phyloP scores from a whole-genome alignment of 2,797 vertebrate species.

The Hirundo rustica region DNA sequence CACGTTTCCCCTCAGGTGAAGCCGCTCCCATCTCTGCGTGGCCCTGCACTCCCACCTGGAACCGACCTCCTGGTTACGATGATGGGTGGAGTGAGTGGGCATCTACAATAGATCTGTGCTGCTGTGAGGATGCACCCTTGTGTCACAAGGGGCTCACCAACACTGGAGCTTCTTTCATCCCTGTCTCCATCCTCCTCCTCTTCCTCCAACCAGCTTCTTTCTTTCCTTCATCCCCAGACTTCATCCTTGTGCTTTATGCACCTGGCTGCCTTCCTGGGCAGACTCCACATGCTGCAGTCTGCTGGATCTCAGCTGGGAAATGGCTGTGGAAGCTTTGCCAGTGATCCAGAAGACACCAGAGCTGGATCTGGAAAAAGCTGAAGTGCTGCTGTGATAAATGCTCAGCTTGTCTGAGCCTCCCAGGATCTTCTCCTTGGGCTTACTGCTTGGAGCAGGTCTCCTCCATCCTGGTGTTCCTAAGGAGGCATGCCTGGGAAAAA shows the following conservation, averaged over 20 bases:
- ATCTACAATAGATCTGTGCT: background rate
- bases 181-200: slow-evolving; percentile 6
- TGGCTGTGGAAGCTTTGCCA: background rate
- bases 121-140: slow-evolving; percentile 27
- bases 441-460: background rate
- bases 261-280: background rate
- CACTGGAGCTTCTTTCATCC: slow-evolving; percentile 39
- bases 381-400: background rate
- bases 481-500: background rate
- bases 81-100: slow-evolving; percentile 22
- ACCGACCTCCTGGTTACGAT: background rate
- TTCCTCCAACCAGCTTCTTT: background rate
- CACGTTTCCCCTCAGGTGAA: background rate
- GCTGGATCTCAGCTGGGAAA: background rate
- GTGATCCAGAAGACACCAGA: background rate
- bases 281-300: background rate
- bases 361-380: background rate
- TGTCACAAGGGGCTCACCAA: background rate
- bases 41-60: slow-evolving; percentile 30
- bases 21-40: fast-evolving
- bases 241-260: slow-evolving; percentile 17
- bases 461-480: background rate
- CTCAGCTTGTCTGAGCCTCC: background rate
- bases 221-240: background rate
- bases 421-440: background rate